phyloP scores from a whole-genome alignment of 2,113 vertebrate species.

The Psilopogon haemacephalus region DNA sequence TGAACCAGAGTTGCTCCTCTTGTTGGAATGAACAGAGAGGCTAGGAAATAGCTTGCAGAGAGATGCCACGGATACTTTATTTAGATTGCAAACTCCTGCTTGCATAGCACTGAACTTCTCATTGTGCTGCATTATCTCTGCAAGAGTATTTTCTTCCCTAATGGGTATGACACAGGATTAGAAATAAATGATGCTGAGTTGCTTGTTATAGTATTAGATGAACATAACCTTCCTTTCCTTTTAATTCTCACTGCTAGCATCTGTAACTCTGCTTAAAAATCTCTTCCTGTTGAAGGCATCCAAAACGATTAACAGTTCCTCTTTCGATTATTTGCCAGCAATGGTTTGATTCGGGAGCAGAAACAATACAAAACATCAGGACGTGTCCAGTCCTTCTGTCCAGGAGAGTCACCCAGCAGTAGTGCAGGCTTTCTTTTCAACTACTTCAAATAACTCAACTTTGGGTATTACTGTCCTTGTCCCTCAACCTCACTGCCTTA shows the following conservation, averaged over 20 bases:
- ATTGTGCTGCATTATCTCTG: neutral
- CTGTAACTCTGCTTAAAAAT: neutral
- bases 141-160: conserved; percentile 10
- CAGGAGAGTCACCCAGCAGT: neutral
- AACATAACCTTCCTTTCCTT: neutral
- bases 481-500: neutral
- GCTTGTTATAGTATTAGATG: neutral
- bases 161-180: neutral
- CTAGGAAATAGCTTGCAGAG: neutral
- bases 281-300: neutral
- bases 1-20: neutral
- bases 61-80: neutral
- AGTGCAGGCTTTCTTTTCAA: neutral
- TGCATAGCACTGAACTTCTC: neutral
- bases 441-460: neutral
- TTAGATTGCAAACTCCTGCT: neutral
- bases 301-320: neutral
- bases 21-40: neutral
- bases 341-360: neutral
- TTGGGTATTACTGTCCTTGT: neutral
- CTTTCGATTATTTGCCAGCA: neutral
- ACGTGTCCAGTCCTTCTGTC: neutral
- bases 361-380: neutral
- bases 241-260: neutral
- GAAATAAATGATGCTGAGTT: neutral